These are phyloP conservation scores for Drosophila paramelanica DNA, from an alignment of 2,888 invertebrate species.

Conservation along the genomic window DNA sequence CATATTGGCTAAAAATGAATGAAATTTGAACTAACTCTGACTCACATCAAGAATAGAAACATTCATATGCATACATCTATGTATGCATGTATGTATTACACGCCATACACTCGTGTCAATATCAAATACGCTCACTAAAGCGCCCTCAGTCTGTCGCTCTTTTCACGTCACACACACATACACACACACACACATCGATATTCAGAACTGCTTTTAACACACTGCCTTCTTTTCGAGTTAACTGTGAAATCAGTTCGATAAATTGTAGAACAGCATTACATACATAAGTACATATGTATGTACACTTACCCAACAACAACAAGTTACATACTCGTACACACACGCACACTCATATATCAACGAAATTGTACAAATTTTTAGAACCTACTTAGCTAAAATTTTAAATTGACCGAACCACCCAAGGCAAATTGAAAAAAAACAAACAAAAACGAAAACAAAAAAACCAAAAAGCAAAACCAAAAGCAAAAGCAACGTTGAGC, in stretches of 20 bases:
- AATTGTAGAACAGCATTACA: constrained; percentile 9
- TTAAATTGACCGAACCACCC: constrained; percentile 38
- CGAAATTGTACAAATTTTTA: constrained; percentile 35
- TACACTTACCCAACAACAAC: constrained; percentile 1
- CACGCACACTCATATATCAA: constrained; percentile 29
- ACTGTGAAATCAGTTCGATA: constrained; percentile 12
- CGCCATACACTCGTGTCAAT: constrained; percentile 1
- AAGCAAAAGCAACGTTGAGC: constrained; percentile 19
- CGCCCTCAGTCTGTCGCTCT: constrained; percentile 7
- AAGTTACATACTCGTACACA: constrained; percentile 21
- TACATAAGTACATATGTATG: constrained; percentile 41
- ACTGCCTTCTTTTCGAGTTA: constrained; percentile 38
- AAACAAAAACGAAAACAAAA: not conserved
- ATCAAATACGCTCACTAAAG: not conserved
- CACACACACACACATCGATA: constrained; percentile 5
- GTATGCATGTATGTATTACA: not conserved
- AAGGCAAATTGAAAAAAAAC: constrained; percentile 16
- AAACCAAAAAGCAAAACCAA: not conserved
- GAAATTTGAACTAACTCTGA: constrained; percentile 12
- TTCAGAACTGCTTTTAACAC: constrained; percentile 40
- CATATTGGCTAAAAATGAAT: constrained; percentile 27
- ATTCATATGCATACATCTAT: not conserved
- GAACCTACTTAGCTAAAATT: constrained; percentile 30
- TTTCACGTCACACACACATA: constrained; percentile 11
- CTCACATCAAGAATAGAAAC: not conserved